Conservation (phyloP, 2,797 vertebrate genomes). For the Podarcis lilfordi region DNA sequence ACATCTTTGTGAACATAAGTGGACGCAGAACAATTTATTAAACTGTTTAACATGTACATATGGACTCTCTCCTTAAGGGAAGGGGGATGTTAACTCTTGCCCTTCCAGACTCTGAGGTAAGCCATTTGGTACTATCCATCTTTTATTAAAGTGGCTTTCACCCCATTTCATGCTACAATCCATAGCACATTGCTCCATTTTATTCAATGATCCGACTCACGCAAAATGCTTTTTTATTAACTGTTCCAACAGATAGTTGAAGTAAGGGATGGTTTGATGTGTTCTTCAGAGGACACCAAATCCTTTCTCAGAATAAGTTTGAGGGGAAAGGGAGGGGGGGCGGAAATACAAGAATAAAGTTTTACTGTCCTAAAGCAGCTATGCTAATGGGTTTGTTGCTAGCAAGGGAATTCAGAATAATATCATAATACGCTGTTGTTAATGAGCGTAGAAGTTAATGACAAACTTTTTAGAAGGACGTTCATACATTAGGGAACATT, state of each 20-base stretch:
- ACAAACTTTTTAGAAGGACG: neutral
- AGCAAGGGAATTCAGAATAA: neutral
- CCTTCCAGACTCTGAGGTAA: neutral
- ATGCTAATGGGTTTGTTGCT: neutral
- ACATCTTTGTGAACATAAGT: no score
- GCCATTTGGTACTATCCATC: neutral
- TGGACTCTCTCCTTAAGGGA: no score
- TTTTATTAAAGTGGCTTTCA: neutral
- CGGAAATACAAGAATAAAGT: neutral
- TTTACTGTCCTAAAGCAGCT: conserved; percentile 8
- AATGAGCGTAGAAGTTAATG: neutral
- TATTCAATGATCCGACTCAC: neutral
- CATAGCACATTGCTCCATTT: neutral
- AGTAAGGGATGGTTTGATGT: conserved; percentile 5
- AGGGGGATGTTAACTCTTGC: no score
- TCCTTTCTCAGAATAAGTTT: neutral
- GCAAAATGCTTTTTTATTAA: conserved; percentile 12
- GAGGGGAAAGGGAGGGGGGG: neutral
- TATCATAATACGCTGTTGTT: neutral
- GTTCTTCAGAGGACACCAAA: conserved; percentile 13
- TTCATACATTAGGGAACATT: conserved; percentile 1
- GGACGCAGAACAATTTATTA: no score
- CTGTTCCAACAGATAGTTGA: neutral
- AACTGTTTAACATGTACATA: no score
- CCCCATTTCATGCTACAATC: neutral